These are phyloP conservation scores for Manis pentadactyla DNA, from an alignment of 2,797 vertebrate genomes.

Conservation along the genomic window DNA sequence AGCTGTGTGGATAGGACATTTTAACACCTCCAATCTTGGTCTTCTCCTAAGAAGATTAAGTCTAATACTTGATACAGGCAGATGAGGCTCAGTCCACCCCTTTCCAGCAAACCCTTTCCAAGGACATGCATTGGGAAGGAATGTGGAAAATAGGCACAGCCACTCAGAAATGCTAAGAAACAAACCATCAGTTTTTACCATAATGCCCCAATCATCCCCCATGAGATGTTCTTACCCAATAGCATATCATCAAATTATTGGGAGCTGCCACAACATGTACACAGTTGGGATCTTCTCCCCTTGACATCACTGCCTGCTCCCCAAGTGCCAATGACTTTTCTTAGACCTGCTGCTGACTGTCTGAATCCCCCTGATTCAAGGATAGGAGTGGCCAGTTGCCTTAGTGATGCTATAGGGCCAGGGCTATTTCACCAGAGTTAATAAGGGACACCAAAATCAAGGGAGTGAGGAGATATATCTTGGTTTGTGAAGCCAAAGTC, in stretches of 20 bases:
- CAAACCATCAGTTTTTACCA: background rate
- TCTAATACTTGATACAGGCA: background rate
- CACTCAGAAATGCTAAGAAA: constrained; percentile 35
- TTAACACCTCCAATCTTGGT: constrained; percentile 44
- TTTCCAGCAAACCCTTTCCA: background rate
- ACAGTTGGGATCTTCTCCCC: background rate
- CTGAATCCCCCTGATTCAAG: background rate
- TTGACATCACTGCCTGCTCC: background rate
- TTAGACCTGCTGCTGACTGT: background rate
- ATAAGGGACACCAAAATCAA: background rate
- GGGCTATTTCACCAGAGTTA: background rate
- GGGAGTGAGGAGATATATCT: background rate
- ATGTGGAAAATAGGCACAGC: background rate
- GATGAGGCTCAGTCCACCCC: background rate
- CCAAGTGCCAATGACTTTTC: background rate
- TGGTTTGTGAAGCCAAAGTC: background rate
- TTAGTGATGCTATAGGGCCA: background rate
- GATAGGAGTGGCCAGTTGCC: background rate
- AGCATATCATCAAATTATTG: background rate
- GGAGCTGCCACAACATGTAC: background rate
- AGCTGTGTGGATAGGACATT: background rate
- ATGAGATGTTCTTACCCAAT: background rate
- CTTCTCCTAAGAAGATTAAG: constrained; percentile 30
- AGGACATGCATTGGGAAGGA: background rate
- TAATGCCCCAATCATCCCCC: background rate